Evolutionary conservation across 2,113 vertebrate genomes (phyloP).

Genomic region (Callocephalon fimbriatum): DNA sequence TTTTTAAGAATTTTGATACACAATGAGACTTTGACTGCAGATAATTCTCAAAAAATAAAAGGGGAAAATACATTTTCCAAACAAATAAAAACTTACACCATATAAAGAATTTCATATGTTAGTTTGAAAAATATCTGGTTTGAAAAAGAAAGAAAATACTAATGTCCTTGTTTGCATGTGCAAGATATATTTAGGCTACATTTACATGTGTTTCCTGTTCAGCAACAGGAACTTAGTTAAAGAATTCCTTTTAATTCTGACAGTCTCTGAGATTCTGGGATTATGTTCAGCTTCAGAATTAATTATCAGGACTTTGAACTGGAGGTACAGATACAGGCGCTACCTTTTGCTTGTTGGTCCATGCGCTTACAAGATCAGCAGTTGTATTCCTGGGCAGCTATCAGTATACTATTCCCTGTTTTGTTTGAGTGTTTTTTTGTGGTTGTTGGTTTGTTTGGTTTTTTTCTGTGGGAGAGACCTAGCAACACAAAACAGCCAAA

Average conservation of each 20-base stretch:
- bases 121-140: background rate
- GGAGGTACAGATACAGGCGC: background rate
- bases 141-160: background rate
- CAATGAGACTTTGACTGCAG: background rate
- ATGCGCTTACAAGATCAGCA: background rate
- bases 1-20: background rate
- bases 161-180: background rate
- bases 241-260: background rate
- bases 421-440: background rate
- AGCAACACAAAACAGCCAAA: background rate
- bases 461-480: background rate
- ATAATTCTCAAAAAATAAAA: background rate
- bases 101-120: background rate
- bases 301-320: background rate
- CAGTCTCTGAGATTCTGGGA: background rate
- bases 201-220: background rate
- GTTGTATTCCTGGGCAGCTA: background rate
- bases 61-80: background rate
- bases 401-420: background rate
- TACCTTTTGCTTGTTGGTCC: background rate
- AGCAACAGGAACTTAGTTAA: background rate
- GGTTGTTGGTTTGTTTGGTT: background rate
- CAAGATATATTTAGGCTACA: background rate
- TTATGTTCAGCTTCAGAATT: background rate
- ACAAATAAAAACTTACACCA: background rate